These are phyloP conservation scores for Synanthedon andrenaeformis DNA, from an alignment of 2,888 invertebrate genomes.

Conservation along the genomic window DNA sequence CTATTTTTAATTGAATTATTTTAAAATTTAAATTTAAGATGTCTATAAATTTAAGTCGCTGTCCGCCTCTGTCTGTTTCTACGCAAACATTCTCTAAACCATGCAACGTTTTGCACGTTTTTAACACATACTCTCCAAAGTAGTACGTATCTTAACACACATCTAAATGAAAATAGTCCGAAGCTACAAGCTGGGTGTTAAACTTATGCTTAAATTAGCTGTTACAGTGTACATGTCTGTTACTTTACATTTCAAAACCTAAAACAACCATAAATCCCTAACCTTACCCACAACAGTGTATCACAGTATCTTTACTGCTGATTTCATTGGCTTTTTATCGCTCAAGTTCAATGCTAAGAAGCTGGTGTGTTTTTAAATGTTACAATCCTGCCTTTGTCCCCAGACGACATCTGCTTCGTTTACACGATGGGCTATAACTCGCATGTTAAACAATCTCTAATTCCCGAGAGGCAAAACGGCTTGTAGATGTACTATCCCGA, in stretches of 20 bases:
- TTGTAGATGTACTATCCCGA: slow-evolving; percentile 9
- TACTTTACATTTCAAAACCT: background rate
- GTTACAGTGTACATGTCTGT: background rate
- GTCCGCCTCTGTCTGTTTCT: too few species aligned
- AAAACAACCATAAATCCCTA: slow-evolving; percentile 19
- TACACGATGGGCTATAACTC: slow-evolving; percentile 29
- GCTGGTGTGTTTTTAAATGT: slow-evolving; percentile 27
- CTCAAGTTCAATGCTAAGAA: slow-evolving; percentile 60
- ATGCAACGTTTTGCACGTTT: too few species aligned
- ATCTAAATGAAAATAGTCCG: too few species aligned
- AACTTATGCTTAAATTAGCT: background rate
- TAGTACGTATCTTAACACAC: too few species aligned
- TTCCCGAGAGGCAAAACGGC: slow-evolving; percentile 26
- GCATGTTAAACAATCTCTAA: slow-evolving; percentile 44
- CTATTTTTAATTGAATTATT: too few species aligned
- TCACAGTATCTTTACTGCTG: slow-evolving; percentile 59
- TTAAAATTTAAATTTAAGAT: too few species aligned
- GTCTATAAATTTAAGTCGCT: too few species aligned
- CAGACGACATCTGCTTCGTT: slow-evolving; percentile 41
- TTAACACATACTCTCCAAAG: too few species aligned
- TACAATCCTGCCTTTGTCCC: slow-evolving; percentile 44
- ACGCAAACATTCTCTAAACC: too few species aligned
- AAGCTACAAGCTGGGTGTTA: too few species aligned
- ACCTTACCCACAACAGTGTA: slow-evolving; percentile 45
- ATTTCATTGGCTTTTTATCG: slow-evolving; percentile 60